phyloP scores from a whole-genome alignment of 2,888 invertebrate species.

The Xylota segnis region DNA sequence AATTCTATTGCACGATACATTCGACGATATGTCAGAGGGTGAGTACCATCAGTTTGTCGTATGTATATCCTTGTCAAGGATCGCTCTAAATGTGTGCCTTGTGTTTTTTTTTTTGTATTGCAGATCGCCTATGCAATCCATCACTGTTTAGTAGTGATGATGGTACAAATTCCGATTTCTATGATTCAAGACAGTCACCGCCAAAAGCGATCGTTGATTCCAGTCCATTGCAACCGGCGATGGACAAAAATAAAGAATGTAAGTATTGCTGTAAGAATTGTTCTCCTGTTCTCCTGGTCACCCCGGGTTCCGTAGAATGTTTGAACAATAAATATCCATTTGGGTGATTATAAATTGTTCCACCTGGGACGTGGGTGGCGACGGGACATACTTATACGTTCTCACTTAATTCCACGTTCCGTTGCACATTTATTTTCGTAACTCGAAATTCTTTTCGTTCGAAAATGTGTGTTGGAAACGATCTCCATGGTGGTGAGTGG shows the following conservation, averaged over 20 bases:
- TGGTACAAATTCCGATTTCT: conserved; percentile 83
- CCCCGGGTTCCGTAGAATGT: neutral
- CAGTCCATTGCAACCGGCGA: conserved; percentile 95
- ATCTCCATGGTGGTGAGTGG: too few species aligned
- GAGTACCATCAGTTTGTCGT: conserved; percentile 15
- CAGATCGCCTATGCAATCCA: conserved; percentile 83
- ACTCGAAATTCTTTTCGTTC: conserved; percentile 1
- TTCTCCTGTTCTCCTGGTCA: conserved; percentile 14
- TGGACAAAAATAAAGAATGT: conserved; percentile 99
- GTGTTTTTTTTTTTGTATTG: neutral
- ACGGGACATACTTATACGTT: conserved; percentile 50
- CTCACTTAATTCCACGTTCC: conserved; percentile 42
- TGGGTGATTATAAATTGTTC: conserved; percentile 64
- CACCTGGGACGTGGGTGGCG: conserved; percentile 57
- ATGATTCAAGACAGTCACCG: conserved; percentile 87
- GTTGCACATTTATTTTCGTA: conserved; percentile 60
- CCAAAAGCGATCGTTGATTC: conserved; percentile 97
- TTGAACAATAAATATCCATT: conserved; percentile 42
- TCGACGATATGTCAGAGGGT: conserved; percentile 85
- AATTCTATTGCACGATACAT: conserved; percentile 83
- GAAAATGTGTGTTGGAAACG: conserved; percentile 18
- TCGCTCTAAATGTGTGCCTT: neutral
- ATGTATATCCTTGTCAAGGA: neutral
- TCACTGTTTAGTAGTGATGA: conserved; percentile 83
- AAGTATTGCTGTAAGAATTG: conserved; percentile 86